Evolutionary conservation across 2,888 invertebrate species (phyloP).

Genomic region (Pammene aurita): DNA sequence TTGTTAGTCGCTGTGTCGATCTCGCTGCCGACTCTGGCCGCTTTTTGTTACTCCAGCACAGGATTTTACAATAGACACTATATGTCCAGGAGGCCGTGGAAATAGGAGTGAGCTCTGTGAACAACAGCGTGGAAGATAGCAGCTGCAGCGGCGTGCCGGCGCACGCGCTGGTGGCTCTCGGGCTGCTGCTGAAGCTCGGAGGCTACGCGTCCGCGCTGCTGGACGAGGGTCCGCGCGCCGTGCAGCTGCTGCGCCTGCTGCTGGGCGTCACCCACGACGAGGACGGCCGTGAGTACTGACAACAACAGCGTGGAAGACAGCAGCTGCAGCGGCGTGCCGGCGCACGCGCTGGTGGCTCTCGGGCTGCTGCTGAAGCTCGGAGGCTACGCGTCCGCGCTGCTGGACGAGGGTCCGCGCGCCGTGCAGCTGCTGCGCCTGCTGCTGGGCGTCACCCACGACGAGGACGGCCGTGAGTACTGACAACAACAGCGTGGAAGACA

Average conservation of each 20-base stretch:
- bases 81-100: constrained; percentile 69
- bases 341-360: constrained; percentile 95
- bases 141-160: constrained; percentile 87
- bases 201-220: constrained; percentile 95
- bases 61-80: neutral
- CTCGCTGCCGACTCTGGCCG: no score
- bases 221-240: constrained; percentile 91
- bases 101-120: constrained; percentile 55
- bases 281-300: constrained; percentile 87
- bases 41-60: no score
- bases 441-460: constrained; percentile 95
- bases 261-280: constrained; percentile 96
- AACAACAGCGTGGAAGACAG: constrained; percentile 56
- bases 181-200: constrained; percentile 93
- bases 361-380: constrained; percentile 94
- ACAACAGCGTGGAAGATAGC: constrained; percentile 56
- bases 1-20: no score
- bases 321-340: constrained; percentile 86
- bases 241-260: constrained; percentile 92
- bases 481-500: constrained; percentile 55
- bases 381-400: constrained; percentile 94
- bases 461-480: constrained; percentile 89
- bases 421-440: constrained; percentile 93
- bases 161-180: constrained; percentile 95
- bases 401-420: constrained; percentile 92